A percentile compares a stretch with the other conserved stretches of the same genome.
Evolutionary conservation across 2,797 vertebrate genomes (phyloP).

Genomic region (Hoplostethus mediterraneus): DNA sequence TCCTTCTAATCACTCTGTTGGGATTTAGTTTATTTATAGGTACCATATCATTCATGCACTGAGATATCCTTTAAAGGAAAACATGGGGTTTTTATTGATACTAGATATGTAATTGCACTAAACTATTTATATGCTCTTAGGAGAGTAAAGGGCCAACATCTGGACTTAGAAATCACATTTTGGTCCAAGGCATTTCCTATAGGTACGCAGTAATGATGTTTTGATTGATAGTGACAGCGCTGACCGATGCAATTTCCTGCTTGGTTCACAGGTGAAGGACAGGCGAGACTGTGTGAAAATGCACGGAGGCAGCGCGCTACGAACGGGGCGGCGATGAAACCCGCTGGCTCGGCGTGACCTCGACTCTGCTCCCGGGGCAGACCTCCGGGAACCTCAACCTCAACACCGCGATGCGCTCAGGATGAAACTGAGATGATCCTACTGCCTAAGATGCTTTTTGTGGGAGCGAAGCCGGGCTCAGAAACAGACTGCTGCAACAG

Average conservation of each 20-base stretch:
- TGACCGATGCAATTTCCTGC: slow-evolving; percentile 5
- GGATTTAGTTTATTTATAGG: slow-evolving; percentile 61
- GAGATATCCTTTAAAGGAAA: slow-evolving; percentile 64
- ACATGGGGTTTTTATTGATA: slow-evolving; percentile 6
- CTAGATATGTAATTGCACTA: slow-evolving; percentile 3
- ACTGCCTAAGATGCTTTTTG: neutral
- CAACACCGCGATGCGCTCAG: slow-evolving; percentile 3
- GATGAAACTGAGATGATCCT: neutral
- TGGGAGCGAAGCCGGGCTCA: neutral
- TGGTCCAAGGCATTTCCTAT: neutral
- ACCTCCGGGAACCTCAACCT: slow-evolving; percentile 36
- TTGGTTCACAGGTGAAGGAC: slow-evolving; percentile 75
- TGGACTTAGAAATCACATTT: neutral
- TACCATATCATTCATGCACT: slow-evolving; percentile 28
- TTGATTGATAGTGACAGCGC: slow-evolving; percentile 3
- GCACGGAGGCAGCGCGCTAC: slow-evolving; percentile 81
- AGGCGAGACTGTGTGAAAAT: slow-evolving; percentile 87
- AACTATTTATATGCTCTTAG: slow-evolving; percentile 10
- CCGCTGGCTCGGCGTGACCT: slow-evolving; percentile 2
- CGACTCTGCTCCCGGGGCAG: slow-evolving; percentile 9
- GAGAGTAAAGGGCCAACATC: neutral
- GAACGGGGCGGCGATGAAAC: slow-evolving; percentile 82
- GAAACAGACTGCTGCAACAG: slow-evolving; percentile 7
- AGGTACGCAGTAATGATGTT: neutral
- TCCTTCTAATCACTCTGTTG: slow-evolving; percentile 32